These are phyloP conservation scores for Python bivittatus DNA, from an alignment of 2,113 vertebrate genomes.

Conservation along the genomic window DNA sequence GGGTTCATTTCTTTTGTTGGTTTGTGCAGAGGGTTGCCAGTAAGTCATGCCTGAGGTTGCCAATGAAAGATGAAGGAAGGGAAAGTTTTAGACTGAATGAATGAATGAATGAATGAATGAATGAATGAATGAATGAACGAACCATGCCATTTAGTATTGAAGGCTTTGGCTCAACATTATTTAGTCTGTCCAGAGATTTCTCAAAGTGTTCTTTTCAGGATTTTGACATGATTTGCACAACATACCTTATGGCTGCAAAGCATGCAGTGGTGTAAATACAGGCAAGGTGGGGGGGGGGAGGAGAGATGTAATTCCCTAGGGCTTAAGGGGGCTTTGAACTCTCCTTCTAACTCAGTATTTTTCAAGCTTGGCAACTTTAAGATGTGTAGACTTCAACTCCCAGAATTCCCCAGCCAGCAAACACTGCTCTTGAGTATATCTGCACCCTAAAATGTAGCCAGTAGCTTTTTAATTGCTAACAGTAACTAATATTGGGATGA, in stretches of 20 bases:
- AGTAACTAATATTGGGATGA: too few species aligned
- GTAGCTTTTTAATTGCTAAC: too few species aligned
- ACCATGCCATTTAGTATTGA: not conserved
- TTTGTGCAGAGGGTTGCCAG: not conserved
- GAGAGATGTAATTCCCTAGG: not conserved
- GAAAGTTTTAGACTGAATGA: not conserved
- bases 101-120: not conserved
- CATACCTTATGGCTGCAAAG: not conserved
- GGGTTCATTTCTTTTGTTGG: not conserved
- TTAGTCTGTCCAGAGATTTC: not conserved
- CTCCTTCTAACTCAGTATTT: not conserved
- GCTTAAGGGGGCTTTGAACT: not conserved
- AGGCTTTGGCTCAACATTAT: not conserved
- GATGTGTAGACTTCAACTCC: not conserved
- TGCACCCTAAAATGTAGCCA: too few species aligned
- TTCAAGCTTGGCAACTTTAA: not conserved
- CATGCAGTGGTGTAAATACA: not conserved
- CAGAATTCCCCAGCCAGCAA: not conserved
- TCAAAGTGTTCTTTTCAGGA: not conserved
- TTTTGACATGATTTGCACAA: not conserved
- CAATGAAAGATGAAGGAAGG: not conserved
- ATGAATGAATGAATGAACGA: too few species aligned
- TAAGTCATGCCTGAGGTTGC: not conserved
- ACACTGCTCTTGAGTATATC: too few species aligned
- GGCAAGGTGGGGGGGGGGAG: not conserved